phyloP scores from a whole-genome alignment of 2,888 invertebrate species.

The Hemistola chrysoprasaria region DNA sequence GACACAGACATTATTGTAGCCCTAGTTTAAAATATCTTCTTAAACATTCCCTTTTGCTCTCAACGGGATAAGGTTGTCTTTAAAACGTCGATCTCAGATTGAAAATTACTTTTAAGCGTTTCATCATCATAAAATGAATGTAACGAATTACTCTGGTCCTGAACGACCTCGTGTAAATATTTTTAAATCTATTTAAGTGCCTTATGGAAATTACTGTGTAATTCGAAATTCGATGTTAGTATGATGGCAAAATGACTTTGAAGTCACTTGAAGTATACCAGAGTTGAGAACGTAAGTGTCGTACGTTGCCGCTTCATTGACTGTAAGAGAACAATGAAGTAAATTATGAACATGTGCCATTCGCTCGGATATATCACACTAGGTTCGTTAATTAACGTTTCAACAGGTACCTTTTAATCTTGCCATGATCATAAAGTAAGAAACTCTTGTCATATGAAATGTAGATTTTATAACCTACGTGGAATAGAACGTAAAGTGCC shows the following conservation, averaged over 20 bases:
- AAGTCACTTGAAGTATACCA: constrained; percentile 11
- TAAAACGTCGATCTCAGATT: constrained; percentile 80
- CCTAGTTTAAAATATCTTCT: constrained; percentile 42
- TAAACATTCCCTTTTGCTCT: constrained; percentile 63
- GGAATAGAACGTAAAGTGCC: constrained; percentile 71
- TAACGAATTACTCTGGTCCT: constrained; percentile 61
- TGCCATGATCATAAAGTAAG: constrained; percentile 81
- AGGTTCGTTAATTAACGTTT: constrained; percentile 72
- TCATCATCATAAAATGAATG: constrained; percentile 66
- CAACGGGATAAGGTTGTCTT: constrained; percentile 70
- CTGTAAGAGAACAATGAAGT: too few species aligned
- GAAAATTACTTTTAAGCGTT: constrained; percentile 78
- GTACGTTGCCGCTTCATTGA: constrained; percentile 9
- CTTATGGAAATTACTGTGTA: constrained; percentile 63
- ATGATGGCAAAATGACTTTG: constrained; percentile 51
- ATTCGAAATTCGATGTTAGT: constrained; percentile 48
- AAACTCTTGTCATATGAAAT: constrained; percentile 74
- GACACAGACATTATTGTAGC: constrained; percentile 25
- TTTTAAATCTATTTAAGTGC: constrained; percentile 52
- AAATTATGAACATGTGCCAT: constrained; percentile 81
- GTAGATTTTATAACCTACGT: constrained; percentile 60
- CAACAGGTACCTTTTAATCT: constrained; percentile 82
- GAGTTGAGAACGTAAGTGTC: not conserved
- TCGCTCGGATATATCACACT: constrained; percentile 73
- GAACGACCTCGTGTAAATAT: constrained; percentile 66